Base-by-base conservation (phyloP, 2,888 invertebrate species). In the Napeogenes inachia region DNA sequence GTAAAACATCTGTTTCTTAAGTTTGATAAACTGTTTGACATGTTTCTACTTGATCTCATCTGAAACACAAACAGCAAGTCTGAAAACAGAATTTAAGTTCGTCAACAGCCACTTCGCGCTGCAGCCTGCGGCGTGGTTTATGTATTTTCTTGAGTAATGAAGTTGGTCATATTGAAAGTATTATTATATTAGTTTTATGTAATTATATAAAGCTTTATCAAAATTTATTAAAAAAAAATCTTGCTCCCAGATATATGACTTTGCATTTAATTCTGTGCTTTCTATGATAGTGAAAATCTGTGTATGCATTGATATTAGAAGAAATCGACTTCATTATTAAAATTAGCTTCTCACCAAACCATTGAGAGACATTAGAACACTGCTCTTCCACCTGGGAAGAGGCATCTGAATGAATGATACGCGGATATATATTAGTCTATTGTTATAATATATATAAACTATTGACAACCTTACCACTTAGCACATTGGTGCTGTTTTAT, bases 321-420 rank as follows among this genome's bases (percentile, higher is more conserved):
- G 21, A 50, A 50, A 30, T 50, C 50, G 2, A 30, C 30, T 30
- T 30, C 30, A 30, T 58, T 47, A 54, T 62, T 57, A 46, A 12
- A 46, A 54, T 57, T 55, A 57, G 74, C 72, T 72, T 70, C 72
- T 70, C 73, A 70, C 70, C 73, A 80, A 77, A 81, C 82, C 85
- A 21, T 21, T 21, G 21, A 82, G 81, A 82, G 80, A 80, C 85
- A 86, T 87, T 87, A 86, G 85, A 88, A 87, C 87, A 85, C 78
- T 73, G 66, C 56, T 70, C 74, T 79, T 81, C 80, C 82, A 86
- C 85, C 85, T 85, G 84, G 78, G 77, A 76, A 78, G 78, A 79
- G 76, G 74, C 75, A 78, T 80, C 77, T 81, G 74, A 82, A 85
- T 78, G 79, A 83, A 84, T 85, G 85, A 81, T 84, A 84, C 80